Conservation (phyloP, 2,113 vertebrate species). For the Gallinago jamesoni region DNA sequence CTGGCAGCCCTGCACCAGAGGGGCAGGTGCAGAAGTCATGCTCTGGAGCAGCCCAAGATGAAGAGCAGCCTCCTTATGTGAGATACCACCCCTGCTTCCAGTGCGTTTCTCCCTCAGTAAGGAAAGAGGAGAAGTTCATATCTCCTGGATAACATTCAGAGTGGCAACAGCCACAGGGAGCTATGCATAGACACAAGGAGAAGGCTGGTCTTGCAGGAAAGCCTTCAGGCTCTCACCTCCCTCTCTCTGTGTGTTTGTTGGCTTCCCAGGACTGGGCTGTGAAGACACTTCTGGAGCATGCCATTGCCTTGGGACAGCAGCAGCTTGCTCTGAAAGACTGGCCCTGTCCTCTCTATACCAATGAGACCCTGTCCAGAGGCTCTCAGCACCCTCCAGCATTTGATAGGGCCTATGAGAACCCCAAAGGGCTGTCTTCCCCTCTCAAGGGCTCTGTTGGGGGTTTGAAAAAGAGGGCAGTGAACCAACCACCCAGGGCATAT, state of each 20-base stretch:
- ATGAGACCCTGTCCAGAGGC: neutral
- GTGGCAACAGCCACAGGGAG: fast-evolving
- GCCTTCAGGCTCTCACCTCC: neutral
- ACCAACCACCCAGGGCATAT: neutral
- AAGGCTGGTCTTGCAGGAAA: neutral
- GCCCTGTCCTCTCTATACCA: neutral
- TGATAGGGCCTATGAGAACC: neutral
- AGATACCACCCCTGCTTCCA: neutral
- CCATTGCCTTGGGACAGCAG: neutral
- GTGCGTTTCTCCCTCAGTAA: neutral
- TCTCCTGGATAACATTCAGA: neutral
- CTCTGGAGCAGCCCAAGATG: neutral
- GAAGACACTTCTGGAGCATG: neutral
- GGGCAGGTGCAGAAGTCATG: fast-evolving
- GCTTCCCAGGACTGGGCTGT: neutral
- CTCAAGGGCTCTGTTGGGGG: neutral
- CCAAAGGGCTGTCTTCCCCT: fast-evolving
- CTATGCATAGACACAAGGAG: fast-evolving
- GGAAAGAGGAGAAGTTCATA: neutral
- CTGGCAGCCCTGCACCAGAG: neutral
- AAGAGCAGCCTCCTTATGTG: neutral
- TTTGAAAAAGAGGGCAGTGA: neutral
- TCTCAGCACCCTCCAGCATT: neutral
- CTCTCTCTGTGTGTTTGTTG: neutral
- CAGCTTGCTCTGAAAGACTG: neutral